A percentile compares a stretch with the other conserved stretches of the same genome.
Conservation (phyloP, 2,888 invertebrate species). For the Epinotia ramella region DNA sequence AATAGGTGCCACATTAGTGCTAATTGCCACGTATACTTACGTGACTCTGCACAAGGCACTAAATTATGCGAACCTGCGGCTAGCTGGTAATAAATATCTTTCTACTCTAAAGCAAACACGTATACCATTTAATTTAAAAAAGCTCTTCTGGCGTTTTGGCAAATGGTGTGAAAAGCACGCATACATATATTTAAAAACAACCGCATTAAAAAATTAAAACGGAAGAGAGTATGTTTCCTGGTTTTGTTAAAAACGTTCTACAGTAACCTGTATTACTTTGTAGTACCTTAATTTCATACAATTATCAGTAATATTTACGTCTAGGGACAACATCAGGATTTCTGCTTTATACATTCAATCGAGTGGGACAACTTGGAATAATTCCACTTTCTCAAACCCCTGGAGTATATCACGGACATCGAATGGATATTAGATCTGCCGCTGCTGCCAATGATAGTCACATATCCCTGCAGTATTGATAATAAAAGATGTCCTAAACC, state of each 20-base stretch:
- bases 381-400: constrained; percentile 17
- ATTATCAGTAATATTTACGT: background rate
- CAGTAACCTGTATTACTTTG: too few species aligned
- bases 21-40: constrained; percentile 41
- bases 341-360: background rate
- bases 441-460: background rate
- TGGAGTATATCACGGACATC: background rate
- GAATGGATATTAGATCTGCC: background rate
- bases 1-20: constrained; percentile 40
- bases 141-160: constrained; percentile 23
- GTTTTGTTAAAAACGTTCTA: background rate
- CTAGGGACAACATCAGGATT: background rate
- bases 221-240: too few species aligned
- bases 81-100: constrained; percentile 44
- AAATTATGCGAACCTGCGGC: constrained; percentile 41
- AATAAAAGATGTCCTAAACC: background rate
- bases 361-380: background rate
- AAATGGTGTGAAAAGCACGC: constrained; percentile 7
- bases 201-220: background rate
- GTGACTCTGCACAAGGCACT: constrained; percentile 28
- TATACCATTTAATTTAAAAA: constrained; percentile 33
- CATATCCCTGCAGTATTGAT: background rate
- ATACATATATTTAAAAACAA: background rate
- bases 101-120: constrained; percentile 39
- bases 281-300: background rate